Conservation (phyloP, 2,113 vertebrate genomes). For the Bagarius yarrelli region DNA sequence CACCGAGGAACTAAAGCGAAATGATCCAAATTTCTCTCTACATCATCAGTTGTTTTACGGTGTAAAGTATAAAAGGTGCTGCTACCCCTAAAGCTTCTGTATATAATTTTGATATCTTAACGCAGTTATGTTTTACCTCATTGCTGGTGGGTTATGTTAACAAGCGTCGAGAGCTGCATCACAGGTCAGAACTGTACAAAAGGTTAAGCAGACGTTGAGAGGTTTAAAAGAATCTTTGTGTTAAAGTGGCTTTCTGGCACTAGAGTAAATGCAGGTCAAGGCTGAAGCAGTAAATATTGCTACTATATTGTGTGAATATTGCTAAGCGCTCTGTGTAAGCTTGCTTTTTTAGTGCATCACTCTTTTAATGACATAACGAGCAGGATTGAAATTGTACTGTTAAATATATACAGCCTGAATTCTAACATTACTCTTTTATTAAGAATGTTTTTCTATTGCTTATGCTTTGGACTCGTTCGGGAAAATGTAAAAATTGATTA, state of each 20-base stretch:
- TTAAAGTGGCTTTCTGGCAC: background rate
- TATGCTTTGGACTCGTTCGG: constrained; percentile 1
- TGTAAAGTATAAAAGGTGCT: constrained; percentile 18
- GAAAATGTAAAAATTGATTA: constrained; percentile 39
- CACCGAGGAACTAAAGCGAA: background rate
- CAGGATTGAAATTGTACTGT: background rate
- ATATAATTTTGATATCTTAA: background rate
- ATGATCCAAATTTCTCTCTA: background rate
- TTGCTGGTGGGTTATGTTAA: background rate
- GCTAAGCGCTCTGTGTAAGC: background rate
- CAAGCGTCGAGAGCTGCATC: background rate
- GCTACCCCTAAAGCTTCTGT: constrained; percentile 6
- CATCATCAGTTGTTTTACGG: constrained; percentile 1
- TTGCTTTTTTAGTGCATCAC: constrained; percentile 1
- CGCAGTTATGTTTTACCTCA: constrained; percentile 26
- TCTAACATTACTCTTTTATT: background rate
- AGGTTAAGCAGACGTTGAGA: constrained; percentile 8
- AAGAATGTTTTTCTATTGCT: constrained; percentile 36
- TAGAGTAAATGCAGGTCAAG: background rate
- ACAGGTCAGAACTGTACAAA: background rate
- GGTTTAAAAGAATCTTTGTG: constrained; percentile 6
- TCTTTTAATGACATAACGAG: constrained; percentile 22
- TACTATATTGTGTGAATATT: constrained; percentile 14
- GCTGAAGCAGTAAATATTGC: constrained; percentile 9
- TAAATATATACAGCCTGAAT: constrained; percentile 30